Percentiles rank a stretch among this genome's conserved stretches.
phyloP scores from a whole-genome alignment of 2,888 invertebrate genomes.

The Sinhomidia bicolor region DNA sequence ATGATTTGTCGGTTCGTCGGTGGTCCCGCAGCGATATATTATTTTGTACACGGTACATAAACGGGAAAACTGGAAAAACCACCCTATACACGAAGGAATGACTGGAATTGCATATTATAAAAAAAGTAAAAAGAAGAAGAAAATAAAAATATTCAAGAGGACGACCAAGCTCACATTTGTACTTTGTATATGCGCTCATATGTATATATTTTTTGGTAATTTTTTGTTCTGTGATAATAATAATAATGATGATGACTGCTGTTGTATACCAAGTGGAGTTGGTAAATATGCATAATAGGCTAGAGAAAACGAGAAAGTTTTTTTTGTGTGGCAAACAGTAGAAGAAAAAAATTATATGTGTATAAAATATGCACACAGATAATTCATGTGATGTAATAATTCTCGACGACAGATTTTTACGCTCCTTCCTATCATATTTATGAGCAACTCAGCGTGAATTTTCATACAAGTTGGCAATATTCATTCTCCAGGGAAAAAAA shows the following conservation, averaged over 20 bases:
- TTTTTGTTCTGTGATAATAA: neutral
- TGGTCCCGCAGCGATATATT: constrained; percentile 50
- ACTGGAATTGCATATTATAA: constrained; percentile 37
- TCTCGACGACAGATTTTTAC: constrained; percentile 71
- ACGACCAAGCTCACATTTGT: neutral
- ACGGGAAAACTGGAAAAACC: constrained; percentile 43
- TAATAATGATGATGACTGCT: neutral
- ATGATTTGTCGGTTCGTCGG: constrained; percentile 58
- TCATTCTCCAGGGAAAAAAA: constrained; percentile 44
- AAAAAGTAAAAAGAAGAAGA: too few species aligned
- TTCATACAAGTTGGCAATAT: neutral
- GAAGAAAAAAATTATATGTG: too few species aligned
- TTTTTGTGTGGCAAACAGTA: neutral
- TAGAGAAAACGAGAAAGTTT: too few species aligned
- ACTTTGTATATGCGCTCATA: neutral
- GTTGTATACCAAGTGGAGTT: too few species aligned
- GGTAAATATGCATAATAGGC: neutral
- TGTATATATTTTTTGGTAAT: neutral
- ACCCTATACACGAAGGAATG: constrained; percentile 10
- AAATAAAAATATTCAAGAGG: too few species aligned
- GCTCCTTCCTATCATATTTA: constrained; percentile 53
- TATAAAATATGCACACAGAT: constrained; percentile 47
- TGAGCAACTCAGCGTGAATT: constrained; percentile 56
- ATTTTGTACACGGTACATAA: neutral
- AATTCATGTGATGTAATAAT: constrained; percentile 63